phyloP scores from a whole-genome alignment of 2,888 invertebrate species.

The Diplolepis rosae region DNA sequence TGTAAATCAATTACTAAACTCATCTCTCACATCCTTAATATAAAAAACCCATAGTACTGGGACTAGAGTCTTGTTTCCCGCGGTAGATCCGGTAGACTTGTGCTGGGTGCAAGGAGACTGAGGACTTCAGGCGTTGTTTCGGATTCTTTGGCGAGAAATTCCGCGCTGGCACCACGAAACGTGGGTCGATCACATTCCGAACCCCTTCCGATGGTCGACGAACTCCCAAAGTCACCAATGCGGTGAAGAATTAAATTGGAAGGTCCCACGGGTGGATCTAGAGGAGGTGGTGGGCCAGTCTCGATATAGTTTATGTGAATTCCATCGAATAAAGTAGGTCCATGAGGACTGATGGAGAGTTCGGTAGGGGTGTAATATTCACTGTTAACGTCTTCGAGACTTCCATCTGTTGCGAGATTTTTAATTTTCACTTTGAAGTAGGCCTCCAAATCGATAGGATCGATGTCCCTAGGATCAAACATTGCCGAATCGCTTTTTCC shows the following conservation, averaged over 20 bases:
- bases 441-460: slow-evolving; percentile 75
- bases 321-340: slow-evolving; percentile 70
- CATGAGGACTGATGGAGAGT: slow-evolving; percentile 75
- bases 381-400: slow-evolving; percentile 76
- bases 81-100: slow-evolving; percentile 68
- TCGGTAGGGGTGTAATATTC: slow-evolving; percentile 90
- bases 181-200: slow-evolving; percentile 70
- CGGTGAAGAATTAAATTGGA: slow-evolving; percentile 43
- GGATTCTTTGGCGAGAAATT: slow-evolving; percentile 72
- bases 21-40: neutral
- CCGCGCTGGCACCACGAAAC: slow-evolving; percentile 76
- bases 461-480: slow-evolving; percentile 79
- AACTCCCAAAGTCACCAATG: slow-evolving; percentile 59
- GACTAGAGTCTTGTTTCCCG: slow-evolving; percentile 65
- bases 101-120: slow-evolving; percentile 64
- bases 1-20: neutral
- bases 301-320: slow-evolving; percentile 83
- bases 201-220: slow-evolving; percentile 51
- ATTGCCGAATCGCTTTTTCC: slow-evolving; percentile 84
- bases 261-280: slow-evolving; percentile 41
- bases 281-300: slow-evolving; percentile 63
- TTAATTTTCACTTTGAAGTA: slow-evolving; percentile 78
- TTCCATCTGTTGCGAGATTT: slow-evolving; percentile 76
- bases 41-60: slow-evolving; percentile 12
- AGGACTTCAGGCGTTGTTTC: slow-evolving; percentile 56